Conservation (phyloP, 2,888 invertebrate species). For the Caenorhabditis sinica region DNA sequence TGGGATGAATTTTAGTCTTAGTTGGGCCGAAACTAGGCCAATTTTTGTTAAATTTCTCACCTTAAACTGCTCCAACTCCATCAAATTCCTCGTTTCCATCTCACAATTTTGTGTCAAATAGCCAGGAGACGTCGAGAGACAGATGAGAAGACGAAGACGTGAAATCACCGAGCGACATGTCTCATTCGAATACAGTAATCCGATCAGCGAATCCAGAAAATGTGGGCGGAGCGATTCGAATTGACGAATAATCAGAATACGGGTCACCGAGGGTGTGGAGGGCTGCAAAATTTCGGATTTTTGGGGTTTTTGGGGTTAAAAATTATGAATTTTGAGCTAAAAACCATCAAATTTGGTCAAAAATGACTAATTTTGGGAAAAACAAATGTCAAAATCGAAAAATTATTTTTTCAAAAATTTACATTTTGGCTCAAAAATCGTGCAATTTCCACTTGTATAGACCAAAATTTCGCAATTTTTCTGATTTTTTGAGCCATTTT, state of each 20-base stretch:
- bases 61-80: slow-evolving; percentile 50
- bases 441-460: no score
- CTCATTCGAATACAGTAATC: slow-evolving; percentile 36
- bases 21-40: no score
- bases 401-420: neutral
- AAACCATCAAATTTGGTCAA: no score
- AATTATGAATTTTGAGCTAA: neutral
- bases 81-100: slow-evolving; percentile 42
- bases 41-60: slow-evolving; percentile 9
- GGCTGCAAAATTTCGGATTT: slow-evolving; percentile 9
- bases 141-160: slow-evolving; percentile 45
- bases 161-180: slow-evolving; percentile 15
- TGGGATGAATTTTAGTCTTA: neutral
- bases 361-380: neutral
- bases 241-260: slow-evolving; percentile 52
- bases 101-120: slow-evolving; percentile 53
- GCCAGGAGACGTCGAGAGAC: slow-evolving; percentile 51
- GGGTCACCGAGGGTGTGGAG: neutral
- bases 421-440: neutral
- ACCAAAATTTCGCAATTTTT: no score
- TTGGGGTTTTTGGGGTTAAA: neutral
- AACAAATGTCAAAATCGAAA: neutral
- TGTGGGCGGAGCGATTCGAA: slow-evolving; percentile 61
- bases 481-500: no score
- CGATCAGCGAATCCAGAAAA: slow-evolving; percentile 48